Evolutionary conservation across 1,140 invertebrate species (phyloP).

Genomic region (Alviniconcha marisindica): DNA sequence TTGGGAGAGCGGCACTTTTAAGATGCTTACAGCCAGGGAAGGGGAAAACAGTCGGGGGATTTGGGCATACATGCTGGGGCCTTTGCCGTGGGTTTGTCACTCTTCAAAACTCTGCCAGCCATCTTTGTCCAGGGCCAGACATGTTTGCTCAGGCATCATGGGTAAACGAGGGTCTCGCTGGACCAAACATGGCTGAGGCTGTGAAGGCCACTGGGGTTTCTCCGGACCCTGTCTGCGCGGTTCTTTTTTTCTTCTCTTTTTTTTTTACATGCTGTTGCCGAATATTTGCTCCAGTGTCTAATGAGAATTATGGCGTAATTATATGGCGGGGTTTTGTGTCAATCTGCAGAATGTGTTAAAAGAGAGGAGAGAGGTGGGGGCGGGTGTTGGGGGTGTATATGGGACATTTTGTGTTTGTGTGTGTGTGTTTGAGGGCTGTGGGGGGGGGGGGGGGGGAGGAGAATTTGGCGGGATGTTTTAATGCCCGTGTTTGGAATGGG

Average conservation of each 20-base stretch:
- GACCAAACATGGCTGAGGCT: neutral
- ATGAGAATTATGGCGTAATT: neutral
- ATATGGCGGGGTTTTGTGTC: neutral
- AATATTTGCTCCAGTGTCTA: neutral
- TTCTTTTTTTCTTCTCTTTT: neutral
- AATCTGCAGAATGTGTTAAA: neutral
- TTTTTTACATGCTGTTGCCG: neutral
- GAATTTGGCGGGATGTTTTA: too few species aligned
- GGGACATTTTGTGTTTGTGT: neutral
- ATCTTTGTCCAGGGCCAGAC: constrained; percentile 29
- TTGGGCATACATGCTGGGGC: neutral
- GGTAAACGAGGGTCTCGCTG: neutral
- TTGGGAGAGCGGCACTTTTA: too few species aligned
- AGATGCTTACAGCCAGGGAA: too few species aligned
- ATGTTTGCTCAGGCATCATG: constrained; percentile 19
- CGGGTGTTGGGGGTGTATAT: neutral
- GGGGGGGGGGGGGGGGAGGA: too few species aligned
- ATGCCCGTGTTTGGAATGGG: too few species aligned
- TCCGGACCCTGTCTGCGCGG: neutral
- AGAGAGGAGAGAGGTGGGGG: neutral
- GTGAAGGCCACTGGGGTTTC: neutral
- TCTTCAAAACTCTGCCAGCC: constrained; percentile 3
- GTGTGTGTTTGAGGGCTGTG: neutral
- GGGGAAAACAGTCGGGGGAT: neutral
- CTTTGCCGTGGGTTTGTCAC: constrained; percentile 1